Conservation (phyloP, 1,140 invertebrate genomes). For the Cotesia typhae region DNA sequence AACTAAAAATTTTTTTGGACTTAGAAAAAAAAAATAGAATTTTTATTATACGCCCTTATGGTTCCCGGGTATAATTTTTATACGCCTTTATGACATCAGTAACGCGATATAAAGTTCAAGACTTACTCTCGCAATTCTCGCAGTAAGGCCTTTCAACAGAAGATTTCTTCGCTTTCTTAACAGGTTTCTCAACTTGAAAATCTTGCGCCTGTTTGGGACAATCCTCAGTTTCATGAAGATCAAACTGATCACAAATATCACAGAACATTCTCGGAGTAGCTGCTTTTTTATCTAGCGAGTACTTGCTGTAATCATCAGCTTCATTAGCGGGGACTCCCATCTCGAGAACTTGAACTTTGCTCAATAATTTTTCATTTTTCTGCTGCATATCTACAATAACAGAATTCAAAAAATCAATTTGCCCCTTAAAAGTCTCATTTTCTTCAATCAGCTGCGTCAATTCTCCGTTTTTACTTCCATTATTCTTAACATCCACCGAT, state of each 20-base stretch:
- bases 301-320: constrained; percentile 68
- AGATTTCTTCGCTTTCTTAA: constrained; percentile 62
- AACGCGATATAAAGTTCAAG: constrained; percentile 13
- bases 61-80: too few species aligned
- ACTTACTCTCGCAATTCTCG: constrained; percentile 88
- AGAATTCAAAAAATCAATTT: constrained; percentile 93
- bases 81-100: too few species aligned
- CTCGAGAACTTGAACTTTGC: constrained; percentile 82
- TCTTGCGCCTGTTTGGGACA: constrained; percentile 86
- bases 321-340: constrained; percentile 71
- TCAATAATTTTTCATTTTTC: constrained; percentile 86
- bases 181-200: constrained; percentile 61
- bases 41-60: too few species aligned
- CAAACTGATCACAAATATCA: constrained; percentile 97
- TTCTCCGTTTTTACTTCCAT: constrained; percentile 6
- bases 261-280: constrained; percentile 87
- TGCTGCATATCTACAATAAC: constrained; percentile 95
- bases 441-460: constrained; percentile 68
- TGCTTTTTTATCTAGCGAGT: constrained; percentile 59
- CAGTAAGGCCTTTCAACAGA: constrained; percentile 82
- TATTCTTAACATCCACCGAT: constrained; percentile 13
- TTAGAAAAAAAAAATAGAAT: too few species aligned
- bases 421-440: constrained; percentile 73
- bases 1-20: too few species aligned
- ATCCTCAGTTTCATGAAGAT: constrained; percentile 96